A percentile compares a stretch with the other conserved stretches of the same genome.
Evolutionary conservation across 2,797 vertebrate species (phyloP).

Genomic region (Falco novaeseelandiae): DNA sequence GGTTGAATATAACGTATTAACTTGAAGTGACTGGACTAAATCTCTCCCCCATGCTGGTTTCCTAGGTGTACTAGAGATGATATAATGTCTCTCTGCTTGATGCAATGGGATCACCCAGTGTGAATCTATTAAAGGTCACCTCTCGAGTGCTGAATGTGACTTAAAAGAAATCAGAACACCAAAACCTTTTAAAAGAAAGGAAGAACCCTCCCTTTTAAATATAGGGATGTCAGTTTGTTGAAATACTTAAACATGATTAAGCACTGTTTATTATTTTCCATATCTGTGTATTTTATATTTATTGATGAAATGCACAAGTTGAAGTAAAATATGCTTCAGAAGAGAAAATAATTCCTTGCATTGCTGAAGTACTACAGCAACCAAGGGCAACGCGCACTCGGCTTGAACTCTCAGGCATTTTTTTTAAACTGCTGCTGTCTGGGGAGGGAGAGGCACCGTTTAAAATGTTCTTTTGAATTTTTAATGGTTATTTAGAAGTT

Average conservation of each 20-base stretch:
- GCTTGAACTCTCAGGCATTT: neutral
- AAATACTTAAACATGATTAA: neutral
- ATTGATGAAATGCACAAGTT: neutral
- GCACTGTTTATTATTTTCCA: neutral
- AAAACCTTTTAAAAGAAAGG: neutral
- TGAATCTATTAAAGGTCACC: neutral
- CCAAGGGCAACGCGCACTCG: neutral
- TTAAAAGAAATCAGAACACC: neutral
- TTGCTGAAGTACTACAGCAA: neutral
- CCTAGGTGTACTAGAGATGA: neutral
- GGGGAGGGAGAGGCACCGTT: neutral
- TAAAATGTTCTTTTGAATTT: neutral
- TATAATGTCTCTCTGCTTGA: neutral
- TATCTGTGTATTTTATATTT: neutral
- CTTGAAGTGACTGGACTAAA: neutral
- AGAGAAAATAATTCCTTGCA: neutral
- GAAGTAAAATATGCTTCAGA: neutral
- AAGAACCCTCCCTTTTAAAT: neutral
- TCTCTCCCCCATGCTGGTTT: neutral
- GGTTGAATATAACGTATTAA: neutral
- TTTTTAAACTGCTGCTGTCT: neutral
- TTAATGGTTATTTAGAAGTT: neutral
- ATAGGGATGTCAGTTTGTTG: fast-evolving
- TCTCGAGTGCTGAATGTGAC: neutral
- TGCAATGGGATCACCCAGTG: neutral